Base-by-base conservation (phyloP, 1,140 invertebrate genomes). In the Zaprionus camerounensis region DNA sequence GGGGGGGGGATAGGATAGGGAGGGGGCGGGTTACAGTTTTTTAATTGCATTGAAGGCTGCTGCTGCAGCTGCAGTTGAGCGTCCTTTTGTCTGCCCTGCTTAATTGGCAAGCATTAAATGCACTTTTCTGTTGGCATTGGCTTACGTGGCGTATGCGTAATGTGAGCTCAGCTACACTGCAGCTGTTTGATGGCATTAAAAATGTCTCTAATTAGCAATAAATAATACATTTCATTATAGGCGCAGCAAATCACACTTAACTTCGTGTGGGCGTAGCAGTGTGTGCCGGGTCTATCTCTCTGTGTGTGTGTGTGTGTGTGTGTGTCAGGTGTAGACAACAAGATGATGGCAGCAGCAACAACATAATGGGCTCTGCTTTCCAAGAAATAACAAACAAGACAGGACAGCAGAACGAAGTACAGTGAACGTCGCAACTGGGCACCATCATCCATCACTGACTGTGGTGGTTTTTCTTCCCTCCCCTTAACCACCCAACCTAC, bases 311-410 rank as follows among this genome's bases (percentile, higher is more conserved):
- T 53, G 3, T 53, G 51, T 53, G 22, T 55, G 63, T 28, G 49
- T 56, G 9, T 41, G 26, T 3, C 38, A 41, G 49, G 31, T 66
- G 24, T 36, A 66, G 34, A 26, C 38, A 61, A 51, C 46, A 51
- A 51, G 46, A 22, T 51, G 22, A 51, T 51, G 20, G 5, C 20
- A 61, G 13, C 15, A 44, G 17, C 55, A 65, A 24, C 62, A 17
- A 62, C 69, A 44, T 64, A 64, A 63, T 76, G 70, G 58, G 41
- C 70, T 11, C 66, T 82, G 70, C 72, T 86, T 85, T 86, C 82
- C 71, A 67, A 76, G 82, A 86, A 85, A 76, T 76, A 82, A 63
- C 80, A 82, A 86, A 85, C 44, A 49, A 17, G 7, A 62, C 57
- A 78, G 12, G n/a, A 24, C 69, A 41, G 9, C 9, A 34, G 2